Base-by-base conservation (phyloP, 2,113 vertebrate species). In the Amphiprion ocellaris region DNA sequence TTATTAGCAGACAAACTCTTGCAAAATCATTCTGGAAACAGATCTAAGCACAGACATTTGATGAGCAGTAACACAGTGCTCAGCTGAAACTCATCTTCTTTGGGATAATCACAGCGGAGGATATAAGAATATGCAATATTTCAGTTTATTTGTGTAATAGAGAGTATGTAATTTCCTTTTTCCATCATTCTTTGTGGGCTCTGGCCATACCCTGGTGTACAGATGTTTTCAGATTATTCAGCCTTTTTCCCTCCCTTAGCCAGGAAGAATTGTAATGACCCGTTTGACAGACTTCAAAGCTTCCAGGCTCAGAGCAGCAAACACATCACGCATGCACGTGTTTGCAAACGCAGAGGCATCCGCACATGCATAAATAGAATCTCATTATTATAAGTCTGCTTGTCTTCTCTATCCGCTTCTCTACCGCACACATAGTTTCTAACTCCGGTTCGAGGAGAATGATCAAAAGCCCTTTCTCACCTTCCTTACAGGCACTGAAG, bases 391-490 rank as follows among this genome's bases (percentile, higher is more conserved):
- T 26, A 50, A 79, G 12, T 61, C 55, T 64, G 28, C 30, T 46
- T 55, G 21, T n/a, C 26, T 75, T 55, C 16, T 66, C n/a, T 16
- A 19, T 69, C 24, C 47, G 10, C 41, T 56, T 58, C 33, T 21
- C 33, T 4, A 37, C 41, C 11, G 14, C 81, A 68, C 65, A 56
- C 59, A 71, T 52, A 46, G 16, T 30, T 69, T 47, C 15, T 26
- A 49, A 61, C 17, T 65, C 14, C 23, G 21, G 21, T 60, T 62
- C 55, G 39, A 21, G 49, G 41, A 65, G 68, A 83, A 70, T 80
- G 69, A 88, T 82, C 80, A 87, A 87, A 90, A 88, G 76, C 71
- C 69, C 64, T 65, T 75, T 85, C 76, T 80, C 69, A 80, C 67
- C 67, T 82, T 89, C 78, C 69, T 85, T 41, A 47, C 19, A 65